These are phyloP conservation scores for Callipepla squamata DNA, from an alignment of 2,113 vertebrate genomes.

Conservation along the genomic window DNA sequence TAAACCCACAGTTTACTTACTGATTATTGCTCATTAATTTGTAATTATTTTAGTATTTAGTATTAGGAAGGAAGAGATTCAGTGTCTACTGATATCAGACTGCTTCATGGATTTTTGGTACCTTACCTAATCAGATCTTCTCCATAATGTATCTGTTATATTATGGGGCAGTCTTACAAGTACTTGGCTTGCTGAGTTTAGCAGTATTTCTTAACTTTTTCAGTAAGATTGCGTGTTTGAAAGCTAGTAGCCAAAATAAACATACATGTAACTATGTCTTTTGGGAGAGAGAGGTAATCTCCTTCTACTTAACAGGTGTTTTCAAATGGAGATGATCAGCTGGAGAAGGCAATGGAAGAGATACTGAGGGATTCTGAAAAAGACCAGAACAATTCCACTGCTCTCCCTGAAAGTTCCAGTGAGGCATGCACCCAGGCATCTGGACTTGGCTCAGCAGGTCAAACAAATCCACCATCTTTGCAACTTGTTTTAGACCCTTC, in stretches of 20 bases:
- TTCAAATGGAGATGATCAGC: constrained; percentile 89
- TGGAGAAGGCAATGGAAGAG: constrained; percentile 95
- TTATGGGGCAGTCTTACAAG: not conserved
- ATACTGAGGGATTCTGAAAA: constrained; percentile 86
- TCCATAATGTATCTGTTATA: not conserved
- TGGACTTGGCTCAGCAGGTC: constrained; percentile 44
- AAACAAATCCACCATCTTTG: constrained; percentile 60
- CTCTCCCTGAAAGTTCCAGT: not conserved
- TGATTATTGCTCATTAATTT: not conserved
- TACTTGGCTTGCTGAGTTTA: not conserved
- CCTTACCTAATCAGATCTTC: not conserved
- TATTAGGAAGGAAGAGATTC: not conserved
- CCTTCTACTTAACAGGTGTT: constrained; percentile 80
- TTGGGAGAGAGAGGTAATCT: not conserved
- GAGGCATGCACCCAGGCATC: constrained; percentile 27
- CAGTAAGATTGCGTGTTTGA: not conserved
- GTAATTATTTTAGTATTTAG: not conserved
- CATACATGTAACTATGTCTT: not conserved
- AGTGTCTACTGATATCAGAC: not conserved
- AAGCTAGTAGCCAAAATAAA: not conserved
- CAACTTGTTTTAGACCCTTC: constrained; percentile 79
- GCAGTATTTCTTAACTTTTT: not conserved
- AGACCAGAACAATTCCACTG: constrained; percentile 28
- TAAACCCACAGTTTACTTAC: not conserved
- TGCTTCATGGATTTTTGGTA: not conserved